These are phyloP conservation scores for Drosophila greeni DNA, from an alignment of 2,888 invertebrate genomes.

Conservation along the genomic window DNA sequence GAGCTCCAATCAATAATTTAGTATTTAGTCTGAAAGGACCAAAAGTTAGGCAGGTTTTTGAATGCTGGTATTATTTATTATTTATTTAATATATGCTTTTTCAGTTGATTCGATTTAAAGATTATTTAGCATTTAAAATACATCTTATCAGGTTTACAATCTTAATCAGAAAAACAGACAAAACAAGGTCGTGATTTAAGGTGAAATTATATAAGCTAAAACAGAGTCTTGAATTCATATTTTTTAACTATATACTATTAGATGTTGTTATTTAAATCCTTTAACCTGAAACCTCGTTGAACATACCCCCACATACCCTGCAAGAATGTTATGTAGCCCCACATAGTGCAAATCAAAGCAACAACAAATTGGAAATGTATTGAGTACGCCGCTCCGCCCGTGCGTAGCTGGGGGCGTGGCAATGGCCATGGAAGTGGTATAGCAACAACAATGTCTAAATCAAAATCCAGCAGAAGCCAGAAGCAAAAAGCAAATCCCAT, in stretches of 20 bases:
- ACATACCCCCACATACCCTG: conserved; percentile 3
- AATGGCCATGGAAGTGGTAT: not conserved
- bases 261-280: too few relatives aligned
- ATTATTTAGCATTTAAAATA: not conserved
- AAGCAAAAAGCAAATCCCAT: conserved; percentile 68
- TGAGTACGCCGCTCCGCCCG: conserved; percentile 44
- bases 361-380: conserved; percentile 69
- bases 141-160: not conserved
- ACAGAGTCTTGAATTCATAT: too few relatives aligned
- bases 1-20: not conserved
- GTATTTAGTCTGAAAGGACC: not conserved
- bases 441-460: conserved; percentile 59
- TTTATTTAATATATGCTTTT: not conserved
- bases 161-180: not conserved
- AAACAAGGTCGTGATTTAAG: too few relatives aligned
- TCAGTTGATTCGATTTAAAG: too few relatives aligned
- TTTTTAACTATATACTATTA: too few relatives aligned
- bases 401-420: conserved; percentile 37
- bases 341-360: conserved; percentile 68
- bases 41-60: not conserved
- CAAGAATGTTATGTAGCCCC: not conserved
- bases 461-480: conserved; percentile 52
- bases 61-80: not conserved
- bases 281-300: not conserved
- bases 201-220: too few relatives aligned